Percentiles rank a stretch among this genome's conserved stretches.
phyloP scores from a whole-genome alignment of 2,888 invertebrate genomes.

The Acronicta psi region DNA sequence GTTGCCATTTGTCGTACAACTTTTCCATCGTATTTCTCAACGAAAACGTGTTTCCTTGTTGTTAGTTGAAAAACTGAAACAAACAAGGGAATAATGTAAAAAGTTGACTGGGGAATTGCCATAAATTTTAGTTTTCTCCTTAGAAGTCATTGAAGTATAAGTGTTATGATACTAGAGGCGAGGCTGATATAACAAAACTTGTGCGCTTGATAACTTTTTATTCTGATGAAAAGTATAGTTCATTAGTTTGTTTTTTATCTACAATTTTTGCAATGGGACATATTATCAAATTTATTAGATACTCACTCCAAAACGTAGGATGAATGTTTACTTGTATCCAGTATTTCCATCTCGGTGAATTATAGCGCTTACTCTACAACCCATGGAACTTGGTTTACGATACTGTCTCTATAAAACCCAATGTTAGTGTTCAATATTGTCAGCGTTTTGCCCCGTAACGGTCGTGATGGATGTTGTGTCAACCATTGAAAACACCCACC shows the following conservation, averaged over 20 bases:
- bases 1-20: conserved; percentile 23
- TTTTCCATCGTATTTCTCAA: conserved; percentile 37
- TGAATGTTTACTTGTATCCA: too few relatives aligned
- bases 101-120: conserved; percentile 68
- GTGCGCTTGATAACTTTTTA: too few relatives aligned
- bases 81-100: conserved; percentile 71
- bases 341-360: neutral
- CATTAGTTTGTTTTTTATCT: too few relatives aligned
- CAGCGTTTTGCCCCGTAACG: conserved; percentile 77
- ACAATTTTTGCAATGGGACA: too few relatives aligned
- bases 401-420: neutral
- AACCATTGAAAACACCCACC: conserved; percentile 66
- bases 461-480: conserved; percentile 73
- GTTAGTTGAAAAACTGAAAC: conserved; percentile 69
- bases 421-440: conserved; percentile 74
- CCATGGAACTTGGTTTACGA: too few relatives aligned
- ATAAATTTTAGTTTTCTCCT: conserved; percentile 76
- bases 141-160: conserved; percentile 14
- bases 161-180: neutral
- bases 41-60: conserved; percentile 68
- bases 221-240: too few relatives aligned
- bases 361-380: neutral
- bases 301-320: too few relatives aligned
- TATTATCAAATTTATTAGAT: too few relatives aligned
- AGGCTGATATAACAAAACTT: neutral